A percentile compares a stretch with the other conserved stretches of the same genome.
Conservation (phyloP, 2,113 vertebrate species). For the Australoheros scitulus region DNA sequence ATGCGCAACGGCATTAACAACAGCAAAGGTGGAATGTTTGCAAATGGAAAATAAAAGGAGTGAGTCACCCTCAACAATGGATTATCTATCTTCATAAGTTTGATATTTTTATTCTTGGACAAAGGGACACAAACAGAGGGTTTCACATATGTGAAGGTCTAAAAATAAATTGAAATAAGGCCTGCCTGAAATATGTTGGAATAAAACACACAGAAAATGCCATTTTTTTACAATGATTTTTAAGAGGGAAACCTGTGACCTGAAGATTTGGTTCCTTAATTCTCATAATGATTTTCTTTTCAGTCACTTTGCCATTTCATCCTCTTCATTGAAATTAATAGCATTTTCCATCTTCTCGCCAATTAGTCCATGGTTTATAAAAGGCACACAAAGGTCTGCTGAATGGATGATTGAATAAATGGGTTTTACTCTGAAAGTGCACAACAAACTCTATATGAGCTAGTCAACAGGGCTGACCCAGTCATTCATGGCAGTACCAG, state of each 20-base stretch:
- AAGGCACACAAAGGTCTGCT: constrained; percentile 2
- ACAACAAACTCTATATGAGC: constrained; percentile 13
- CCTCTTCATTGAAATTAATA: neutral
- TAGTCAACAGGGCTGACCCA: constrained; percentile 18
- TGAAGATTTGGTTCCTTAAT: neutral
- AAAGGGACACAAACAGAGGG: neutral
- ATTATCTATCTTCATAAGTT: neutral
- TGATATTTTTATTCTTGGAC: neutral
- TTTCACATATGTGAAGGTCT: neutral
- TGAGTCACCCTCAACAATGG: neutral
- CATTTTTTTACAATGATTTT: neutral
- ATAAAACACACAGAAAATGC: neutral
- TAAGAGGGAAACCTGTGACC: neutral
- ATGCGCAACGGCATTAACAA: neutral
- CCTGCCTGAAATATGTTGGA: neutral
- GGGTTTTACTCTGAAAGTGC: neutral
- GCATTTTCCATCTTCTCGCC: neutral
- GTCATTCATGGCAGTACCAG: constrained; percentile 18
- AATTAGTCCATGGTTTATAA: neutral
- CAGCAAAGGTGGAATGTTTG: neutral
- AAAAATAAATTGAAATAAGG: neutral
- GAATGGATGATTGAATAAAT: neutral
- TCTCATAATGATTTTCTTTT: neutral
- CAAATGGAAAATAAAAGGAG: neutral
- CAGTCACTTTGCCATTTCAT: neutral